phyloP scores from a whole-genome alignment of 2,888 invertebrate species.

The Bembecia ichneumoniformis region DNA sequence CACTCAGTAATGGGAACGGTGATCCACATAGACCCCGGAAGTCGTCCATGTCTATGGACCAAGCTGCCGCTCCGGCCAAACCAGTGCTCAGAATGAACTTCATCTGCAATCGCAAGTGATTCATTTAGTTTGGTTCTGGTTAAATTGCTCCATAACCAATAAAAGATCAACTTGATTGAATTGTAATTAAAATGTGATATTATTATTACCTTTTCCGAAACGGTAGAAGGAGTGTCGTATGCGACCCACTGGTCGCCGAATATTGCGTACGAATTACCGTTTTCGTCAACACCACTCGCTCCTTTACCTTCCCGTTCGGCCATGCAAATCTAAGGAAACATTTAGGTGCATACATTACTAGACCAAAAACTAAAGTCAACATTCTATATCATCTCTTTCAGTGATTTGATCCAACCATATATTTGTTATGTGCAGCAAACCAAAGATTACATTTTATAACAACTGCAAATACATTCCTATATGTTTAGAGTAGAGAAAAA shows the following conservation, averaged over 20 bases:
- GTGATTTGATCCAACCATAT: too few species aligned
- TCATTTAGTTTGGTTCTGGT: too few species aligned
- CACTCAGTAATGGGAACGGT: conserved; percentile 78
- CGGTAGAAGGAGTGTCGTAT: conserved; percentile 79
- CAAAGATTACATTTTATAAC: too few species aligned
- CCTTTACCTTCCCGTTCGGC: conserved; percentile 71
- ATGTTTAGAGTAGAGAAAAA: too few species aligned
- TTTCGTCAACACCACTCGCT: conserved; percentile 66
- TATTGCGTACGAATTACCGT: conserved; percentile 77
- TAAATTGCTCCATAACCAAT: too few species aligned
- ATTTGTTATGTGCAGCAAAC: too few species aligned
- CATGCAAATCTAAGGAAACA: conserved; percentile 63
- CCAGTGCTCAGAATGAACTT: conserved; percentile 74
- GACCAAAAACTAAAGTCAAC: too few species aligned
- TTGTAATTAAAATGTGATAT: background rate
- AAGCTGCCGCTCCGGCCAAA: conserved; percentile 80
- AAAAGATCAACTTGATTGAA: background rate
- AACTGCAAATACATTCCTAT: too few species aligned
- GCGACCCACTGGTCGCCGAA: conserved; percentile 86
- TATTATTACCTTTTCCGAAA: conserved; percentile 76
- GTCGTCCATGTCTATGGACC: conserved; percentile 83
- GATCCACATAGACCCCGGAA: conserved; percentile 83
- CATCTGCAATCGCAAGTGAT: conserved; percentile 47
- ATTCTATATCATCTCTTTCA: too few species aligned
- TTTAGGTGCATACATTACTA: too few species aligned